These are phyloP conservation scores for Platycheirus albimanus DNA, from an alignment of 2,888 invertebrate genomes.

Conservation along the genomic window DNA sequence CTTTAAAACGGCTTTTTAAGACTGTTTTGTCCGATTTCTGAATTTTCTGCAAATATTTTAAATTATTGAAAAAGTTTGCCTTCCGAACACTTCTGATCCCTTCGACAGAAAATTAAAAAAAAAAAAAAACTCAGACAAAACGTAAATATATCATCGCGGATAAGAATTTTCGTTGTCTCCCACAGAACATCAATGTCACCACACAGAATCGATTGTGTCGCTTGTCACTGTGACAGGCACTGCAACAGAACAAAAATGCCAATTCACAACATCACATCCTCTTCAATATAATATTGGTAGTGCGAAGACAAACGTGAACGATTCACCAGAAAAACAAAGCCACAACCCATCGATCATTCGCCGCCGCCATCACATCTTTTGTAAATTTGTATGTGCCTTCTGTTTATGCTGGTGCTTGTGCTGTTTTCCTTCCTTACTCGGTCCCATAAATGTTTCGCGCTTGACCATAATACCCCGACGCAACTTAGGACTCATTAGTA, in stretches of 20 bases:
- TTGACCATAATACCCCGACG: slow-evolving; percentile 46
- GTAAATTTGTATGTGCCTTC: neutral
- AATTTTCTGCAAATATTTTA: no score
- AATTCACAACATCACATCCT: slow-evolving; percentile 53
- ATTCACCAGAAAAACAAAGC: slow-evolving; percentile 68
- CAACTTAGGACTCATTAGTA: slow-evolving; percentile 73
- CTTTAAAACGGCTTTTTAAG: no score
- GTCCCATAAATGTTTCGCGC: slow-evolving; percentile 59
- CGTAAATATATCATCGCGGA: neutral
- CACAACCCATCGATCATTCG: slow-evolving; percentile 71
- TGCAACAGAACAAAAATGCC: slow-evolving; percentile 42
- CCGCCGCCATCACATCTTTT: slow-evolving; percentile 24
- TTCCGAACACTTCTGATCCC: neutral
- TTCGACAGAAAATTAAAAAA: neutral
- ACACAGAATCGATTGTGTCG: slow-evolving; percentile 69
- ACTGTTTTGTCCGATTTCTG: no score
- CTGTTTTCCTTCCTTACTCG: slow-evolving; percentile 49
- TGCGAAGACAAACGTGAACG: slow-evolving; percentile 73
- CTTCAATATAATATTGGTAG: slow-evolving; percentile 49
- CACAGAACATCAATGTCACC: slow-evolving; percentile 70
- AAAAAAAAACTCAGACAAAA: neutral
- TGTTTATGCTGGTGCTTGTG: no score
- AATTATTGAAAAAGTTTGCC: neutral
- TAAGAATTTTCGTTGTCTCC: slow-evolving; percentile 54
- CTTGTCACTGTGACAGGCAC: slow-evolving; percentile 68